Conservation (phyloP, 2,113 vertebrate genomes). For the Oriolus oriolus region DNA sequence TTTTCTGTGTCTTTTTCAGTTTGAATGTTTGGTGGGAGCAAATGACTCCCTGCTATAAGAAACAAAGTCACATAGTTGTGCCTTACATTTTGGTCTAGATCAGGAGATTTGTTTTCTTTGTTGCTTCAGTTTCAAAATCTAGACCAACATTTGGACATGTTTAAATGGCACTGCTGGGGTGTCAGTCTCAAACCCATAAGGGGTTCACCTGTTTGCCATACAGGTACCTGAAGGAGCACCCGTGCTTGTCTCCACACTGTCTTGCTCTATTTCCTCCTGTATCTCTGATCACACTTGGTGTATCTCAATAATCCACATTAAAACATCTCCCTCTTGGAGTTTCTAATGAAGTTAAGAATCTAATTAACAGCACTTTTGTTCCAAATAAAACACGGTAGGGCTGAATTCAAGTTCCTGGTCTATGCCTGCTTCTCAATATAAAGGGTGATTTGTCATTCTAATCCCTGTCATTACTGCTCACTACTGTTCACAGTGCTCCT, state of each 20-base stretch:
- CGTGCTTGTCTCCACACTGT: not conserved
- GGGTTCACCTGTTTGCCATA: accelerated
- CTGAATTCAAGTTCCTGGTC: not conserved
- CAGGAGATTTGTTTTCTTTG: not conserved
- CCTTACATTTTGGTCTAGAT: not conserved
- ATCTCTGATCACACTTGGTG: not conserved
- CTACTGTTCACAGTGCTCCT: not conserved
- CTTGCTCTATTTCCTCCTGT: not conserved
- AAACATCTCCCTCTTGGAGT: not conserved
- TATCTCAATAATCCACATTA: not conserved
- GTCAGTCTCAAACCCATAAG: not conserved
- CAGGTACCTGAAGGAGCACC: not conserved
- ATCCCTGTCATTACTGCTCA: not conserved
- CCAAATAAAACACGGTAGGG: not conserved
- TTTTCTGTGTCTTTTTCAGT: not conserved
- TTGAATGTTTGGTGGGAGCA: not conserved
- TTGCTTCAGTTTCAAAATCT: not conserved
- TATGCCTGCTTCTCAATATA: not conserved
- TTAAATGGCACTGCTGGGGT: not conserved
- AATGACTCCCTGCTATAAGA: not conserved
- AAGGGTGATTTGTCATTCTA: conserved; percentile 11
- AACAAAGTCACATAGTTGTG: not conserved
- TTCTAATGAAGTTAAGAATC: not conserved
- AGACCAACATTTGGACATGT: not conserved
- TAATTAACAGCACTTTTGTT: not conserved